Base-by-base conservation (phyloP, 2,797 vertebrate species). In the Hipposideros larvatus region DNA sequence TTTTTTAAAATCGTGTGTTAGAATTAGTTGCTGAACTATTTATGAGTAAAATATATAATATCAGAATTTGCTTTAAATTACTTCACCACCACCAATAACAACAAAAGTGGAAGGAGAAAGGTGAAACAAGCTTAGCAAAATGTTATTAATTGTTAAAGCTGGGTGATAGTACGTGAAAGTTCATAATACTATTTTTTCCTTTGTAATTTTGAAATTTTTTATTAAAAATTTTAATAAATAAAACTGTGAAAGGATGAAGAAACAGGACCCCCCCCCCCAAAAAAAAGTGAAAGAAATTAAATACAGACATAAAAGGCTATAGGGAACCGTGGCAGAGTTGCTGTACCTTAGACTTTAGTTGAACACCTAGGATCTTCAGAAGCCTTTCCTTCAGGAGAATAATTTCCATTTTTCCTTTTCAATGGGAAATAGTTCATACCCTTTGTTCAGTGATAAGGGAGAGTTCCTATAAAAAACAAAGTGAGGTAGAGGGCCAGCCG, bases 41-140 rank as follows among this genome's bases (percentile, higher is more conserved):
- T 87, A n/a, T n/a, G 53, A 24, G 11, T 87, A 68, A 93, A 92
- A 91, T 75, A 91, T 57, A 77, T 55, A 16, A 70, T 43, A n/a
- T 46, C 68, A 28, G 24, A 37, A 66, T 95, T 34, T 68, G 22
- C 80, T 74, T 94, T 92, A 86, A 89, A 73, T 83, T 79, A 89
- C 16, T 70, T 78, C 21, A n/a, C 11, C 11, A 57, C 7, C 13
- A 63, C 19, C 13, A 87, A 0, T 22, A 75, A 15, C 11, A 63
- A 70, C 24, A 78, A 86, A 91, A 79, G 34, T 82, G 19, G n/a
- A 73, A 87, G 34, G 15, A 78, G 10, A 86, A 73, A 82, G 51
- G 65, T 51, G 41, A 75, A 83, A 14, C 26, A 28, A 86, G 18
- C 1, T 34, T 85, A 19, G 31, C 57, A 57, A 71, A 79, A 66